Evolutionary conservation across 1,140 invertebrate species (phyloP), one percentile per base, ranked within the genome.

Genomic region (Pseudomyrmex concolor): DNA sequence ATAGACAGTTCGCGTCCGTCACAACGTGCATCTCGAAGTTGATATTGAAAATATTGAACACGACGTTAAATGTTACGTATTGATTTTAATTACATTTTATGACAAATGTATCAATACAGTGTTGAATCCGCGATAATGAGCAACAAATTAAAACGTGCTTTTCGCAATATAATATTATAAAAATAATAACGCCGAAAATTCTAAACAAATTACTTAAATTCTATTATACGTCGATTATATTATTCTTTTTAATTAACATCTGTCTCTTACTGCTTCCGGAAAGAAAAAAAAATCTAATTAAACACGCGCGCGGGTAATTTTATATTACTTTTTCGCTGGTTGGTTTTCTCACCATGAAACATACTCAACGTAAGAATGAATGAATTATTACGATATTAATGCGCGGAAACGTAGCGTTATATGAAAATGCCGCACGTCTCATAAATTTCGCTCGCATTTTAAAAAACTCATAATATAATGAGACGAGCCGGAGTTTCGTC

Each of bases 381-480:
- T 19, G 34, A 68, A 70, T 43, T 78, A 45, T 70, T 59, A 25
- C 8, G 34, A 19, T 68, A 78, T 78, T 78, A 68, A 70, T n/a
- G 76, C 34, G 43, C 34, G 43, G 7, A 34, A 34, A 34, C 34
- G 19, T 45, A n/a, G 15, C 57, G 34, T 78, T 70, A 78, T 34
- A 34, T 70, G 64, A 78, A 45, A 78, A 68, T 68, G 10, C 51
- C 64, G 22, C 34, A 45, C 2, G 64, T 78, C 64, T 0, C 51
- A 59, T 78, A 78, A 78, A 78, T 78, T 68, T 59, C 2, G 17
- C 68, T 70, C 43, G 64, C 43, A 43, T 78, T 70, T 68, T 12
- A 57, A 19, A 68, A 34, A 78, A 68, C 34, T 78, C 50, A 68
- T 78, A 78, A 70, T 34, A 7, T 34, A 70, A 70, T 25, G 19